Evolutionary conservation across 1,140 invertebrate species (phyloP).

Genomic region (Laupala kohalensis): DNA sequence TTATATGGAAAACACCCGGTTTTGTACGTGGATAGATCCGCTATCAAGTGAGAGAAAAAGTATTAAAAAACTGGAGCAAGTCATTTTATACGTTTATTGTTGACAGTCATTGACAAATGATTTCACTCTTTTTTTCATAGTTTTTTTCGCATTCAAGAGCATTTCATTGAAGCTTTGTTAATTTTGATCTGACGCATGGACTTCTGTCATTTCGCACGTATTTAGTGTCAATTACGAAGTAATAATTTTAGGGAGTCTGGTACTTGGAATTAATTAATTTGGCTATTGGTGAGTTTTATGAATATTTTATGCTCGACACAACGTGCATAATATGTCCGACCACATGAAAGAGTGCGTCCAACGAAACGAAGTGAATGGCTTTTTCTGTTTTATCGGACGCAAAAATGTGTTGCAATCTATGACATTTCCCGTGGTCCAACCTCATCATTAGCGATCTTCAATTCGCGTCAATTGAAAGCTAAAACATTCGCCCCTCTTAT

Average conservation of each 20-base stretch:
- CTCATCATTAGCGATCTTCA: not conserved
- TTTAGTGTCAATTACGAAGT: not conserved
- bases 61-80: too few species aligned
- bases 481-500: not conserved
- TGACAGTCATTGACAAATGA: too few species aligned
- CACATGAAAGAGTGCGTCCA: not conserved
- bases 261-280: not conserved
- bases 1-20: not conserved
- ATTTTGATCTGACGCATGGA: too few species aligned
- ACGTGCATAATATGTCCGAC: not conserved
- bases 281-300: not conserved
- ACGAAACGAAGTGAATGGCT: not conserved
- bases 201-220: not conserved
- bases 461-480: not conserved
- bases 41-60: not conserved
- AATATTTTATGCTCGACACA: not conserved
- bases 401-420: not conserved
- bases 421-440: not conserved
- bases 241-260: not conserved
- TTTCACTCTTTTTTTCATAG: too few species aligned
- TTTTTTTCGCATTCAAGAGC: too few species aligned
- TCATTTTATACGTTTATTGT: too few species aligned
- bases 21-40: not conserved
- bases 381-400: not conserved
- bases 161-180: too few species aligned